These are phyloP conservation scores for Danio aesculapii DNA, from an alignment of 2,797 vertebrate genomes.

Conservation along the genomic window DNA sequence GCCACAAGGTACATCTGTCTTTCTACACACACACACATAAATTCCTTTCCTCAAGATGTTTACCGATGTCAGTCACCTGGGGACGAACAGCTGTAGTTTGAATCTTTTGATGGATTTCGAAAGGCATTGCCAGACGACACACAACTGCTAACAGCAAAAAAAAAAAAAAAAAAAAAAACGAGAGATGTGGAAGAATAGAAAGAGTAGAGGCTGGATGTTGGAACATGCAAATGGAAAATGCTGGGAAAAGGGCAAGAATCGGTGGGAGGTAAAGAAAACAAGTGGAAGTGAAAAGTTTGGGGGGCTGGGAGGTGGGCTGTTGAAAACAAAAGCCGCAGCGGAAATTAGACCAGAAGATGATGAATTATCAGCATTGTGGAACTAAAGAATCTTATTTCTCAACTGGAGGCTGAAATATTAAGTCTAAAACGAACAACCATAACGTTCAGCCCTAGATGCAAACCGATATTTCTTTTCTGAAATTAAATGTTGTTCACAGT, in stretches of 20 bases:
- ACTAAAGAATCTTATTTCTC: slow-evolving; percentile 36
- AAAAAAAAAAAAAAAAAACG: not conserved
- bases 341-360: slow-evolving; percentile 72
- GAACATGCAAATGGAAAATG: slow-evolving; percentile 58
- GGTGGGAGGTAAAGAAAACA: slow-evolving; percentile 80
- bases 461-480: not conserved
- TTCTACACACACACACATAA: slow-evolving; percentile 34
- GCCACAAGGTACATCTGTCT: slow-evolving; percentile 36
- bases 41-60: slow-evolving; percentile 61
- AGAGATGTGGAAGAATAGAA: not conserved
- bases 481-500: not conserved
- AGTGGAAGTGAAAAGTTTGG: slow-evolving; percentile 70
- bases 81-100: slow-evolving; percentile 70
- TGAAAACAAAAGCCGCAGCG: slow-evolving; percentile 64
- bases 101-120: slow-evolving; percentile 64
- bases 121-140: slow-evolving; percentile 73
- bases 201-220: slow-evolving; percentile 16
- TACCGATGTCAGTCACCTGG: slow-evolving; percentile 59
- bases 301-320: slow-evolving; percentile 54
- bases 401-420: slow-evolving; percentile 23
- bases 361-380: slow-evolving; percentile 60
- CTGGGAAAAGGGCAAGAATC: slow-evolving; percentile 71
- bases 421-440: not conserved
- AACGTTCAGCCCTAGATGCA: not conserved
- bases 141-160: slow-evolving; percentile 29